Percentiles rank a stretch among this genome's conserved stretches.
phyloP scores from a whole-genome alignment of 2,888 invertebrate species.

The Ectemnius lituratus region DNA sequence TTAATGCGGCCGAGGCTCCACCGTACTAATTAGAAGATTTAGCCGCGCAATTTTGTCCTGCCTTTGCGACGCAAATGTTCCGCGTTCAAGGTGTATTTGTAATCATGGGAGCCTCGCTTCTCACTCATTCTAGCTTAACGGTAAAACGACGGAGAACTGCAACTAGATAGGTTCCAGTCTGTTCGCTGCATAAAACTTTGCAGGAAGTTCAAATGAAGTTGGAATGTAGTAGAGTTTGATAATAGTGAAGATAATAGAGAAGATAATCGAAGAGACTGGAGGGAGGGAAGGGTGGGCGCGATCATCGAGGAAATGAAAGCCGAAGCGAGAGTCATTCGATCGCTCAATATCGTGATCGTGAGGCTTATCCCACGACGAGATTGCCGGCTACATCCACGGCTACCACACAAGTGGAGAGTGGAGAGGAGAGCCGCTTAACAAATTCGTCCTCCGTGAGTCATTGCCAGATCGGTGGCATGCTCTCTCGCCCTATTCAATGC shows the following conservation, averaged over 20 bases:
- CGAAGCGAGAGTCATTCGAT: background rate
- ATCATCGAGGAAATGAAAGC: background rate
- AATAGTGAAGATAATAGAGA: too few relatives aligned
- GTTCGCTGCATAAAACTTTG: too few relatives aligned
- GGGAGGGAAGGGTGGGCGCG: too few relatives aligned
- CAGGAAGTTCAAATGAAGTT: too few relatives aligned
- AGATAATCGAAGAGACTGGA: too few relatives aligned
- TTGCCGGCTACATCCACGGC: constrained; percentile 15
- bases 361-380: constrained; percentile 6
- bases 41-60: constrained; percentile 7
- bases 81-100: background rate
- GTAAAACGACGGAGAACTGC: too few relatives aligned
- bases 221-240: too few relatives aligned
- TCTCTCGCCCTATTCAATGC: constrained; percentile 13
- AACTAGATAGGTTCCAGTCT: too few relatives aligned
- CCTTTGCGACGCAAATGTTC: background rate
- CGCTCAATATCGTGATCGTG: constrained; percentile 14
- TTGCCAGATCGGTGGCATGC: constrained; percentile 35
- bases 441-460: constrained; percentile 46
- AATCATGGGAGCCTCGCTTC: constrained; percentile 20
- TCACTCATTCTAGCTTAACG: too few relatives aligned
- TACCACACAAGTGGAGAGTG: constrained; percentile 21
- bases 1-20: constrained; percentile 35
- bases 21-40: constrained; percentile 25
- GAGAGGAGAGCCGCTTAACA: constrained; percentile 23